These are phyloP conservation scores for Motacilla alba DNA, from an alignment of 2,113 vertebrate genomes.

Conservation along the genomic window DNA sequence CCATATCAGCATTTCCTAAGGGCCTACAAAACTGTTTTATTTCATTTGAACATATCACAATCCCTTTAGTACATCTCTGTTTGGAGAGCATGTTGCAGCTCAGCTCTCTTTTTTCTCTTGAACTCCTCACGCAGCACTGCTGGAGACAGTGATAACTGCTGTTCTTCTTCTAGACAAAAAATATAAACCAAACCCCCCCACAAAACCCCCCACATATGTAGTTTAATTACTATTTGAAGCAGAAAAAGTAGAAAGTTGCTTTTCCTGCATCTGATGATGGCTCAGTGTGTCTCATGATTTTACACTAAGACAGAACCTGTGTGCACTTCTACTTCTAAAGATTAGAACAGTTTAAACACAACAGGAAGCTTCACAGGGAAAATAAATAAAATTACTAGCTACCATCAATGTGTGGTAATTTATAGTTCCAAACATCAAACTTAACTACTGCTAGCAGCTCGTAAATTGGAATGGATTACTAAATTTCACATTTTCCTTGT, in stretches of 20 bases:
- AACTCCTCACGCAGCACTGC: neutral
- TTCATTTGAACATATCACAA: neutral
- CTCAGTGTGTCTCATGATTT: neutral
- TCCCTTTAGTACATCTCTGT: neutral
- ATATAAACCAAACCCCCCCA: neutral
- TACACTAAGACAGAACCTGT: neutral
- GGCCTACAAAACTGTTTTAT: neutral
- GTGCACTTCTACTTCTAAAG: neutral
- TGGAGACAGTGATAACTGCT: conserved; percentile 1
- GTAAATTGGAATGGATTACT: conserved; percentile 49
- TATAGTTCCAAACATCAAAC: neutral
- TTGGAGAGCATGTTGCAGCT: neutral
- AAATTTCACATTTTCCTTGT: conserved; percentile 26
- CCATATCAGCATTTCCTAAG: neutral
- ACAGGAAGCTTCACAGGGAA: conserved; percentile 39
- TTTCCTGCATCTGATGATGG: neutral
- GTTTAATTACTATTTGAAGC: conserved; percentile 11
- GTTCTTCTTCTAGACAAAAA: neutral
- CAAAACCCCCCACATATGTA: neutral
- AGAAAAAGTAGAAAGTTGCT: neutral
- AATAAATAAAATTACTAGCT: conserved; percentile 35
- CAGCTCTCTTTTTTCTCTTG: neutral
- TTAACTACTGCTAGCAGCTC: conserved; percentile 25
- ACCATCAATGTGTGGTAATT: conserved; percentile 27
- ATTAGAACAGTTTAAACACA: conserved; percentile 52